Evolutionary conservation across 2,113 vertebrate genomes (phyloP).

Genomic region (Lagopus muta): DNA sequence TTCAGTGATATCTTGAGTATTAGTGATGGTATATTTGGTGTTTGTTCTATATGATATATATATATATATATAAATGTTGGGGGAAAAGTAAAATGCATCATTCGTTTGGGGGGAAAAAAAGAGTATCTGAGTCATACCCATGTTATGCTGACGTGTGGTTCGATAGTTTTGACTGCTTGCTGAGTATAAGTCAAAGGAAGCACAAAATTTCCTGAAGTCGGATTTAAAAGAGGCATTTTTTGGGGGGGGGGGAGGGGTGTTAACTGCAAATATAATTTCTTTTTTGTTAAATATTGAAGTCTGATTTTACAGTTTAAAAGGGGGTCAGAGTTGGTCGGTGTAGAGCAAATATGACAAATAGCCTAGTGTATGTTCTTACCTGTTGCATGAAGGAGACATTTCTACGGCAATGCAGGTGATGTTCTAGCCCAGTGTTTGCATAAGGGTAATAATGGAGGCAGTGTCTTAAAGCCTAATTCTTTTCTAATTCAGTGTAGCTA

Average conservation of each 20-base stretch:
- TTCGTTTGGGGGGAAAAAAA: constrained; percentile 60
- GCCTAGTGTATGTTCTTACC: constrained; percentile 87
- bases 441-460: constrained; percentile 84
- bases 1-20: constrained; percentile 82
- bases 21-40: constrained; percentile 83
- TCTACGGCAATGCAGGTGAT: constrained; percentile 89
- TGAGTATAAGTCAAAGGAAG: constrained; percentile 79
- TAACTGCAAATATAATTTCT: constrained; percentile 48
- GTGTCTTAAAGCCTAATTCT: constrained; percentile 87
- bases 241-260: constrained; percentile 4
- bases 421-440: constrained; percentile 87
- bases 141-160: constrained; percentile 77
- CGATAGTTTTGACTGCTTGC: constrained; percentile 79
- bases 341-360: constrained; percentile 84
- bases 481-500: constrained; percentile 85
- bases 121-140: constrained; percentile 76
- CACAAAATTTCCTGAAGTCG: constrained; percentile 74
- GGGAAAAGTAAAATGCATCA: constrained; percentile 58
- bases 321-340: constrained; percentile 71
- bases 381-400: constrained; percentile 91
- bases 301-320: constrained; percentile 75
- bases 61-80: constrained; percentile 72
- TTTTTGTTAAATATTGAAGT: constrained; percentile 71
- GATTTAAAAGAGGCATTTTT: constrained; percentile 66
- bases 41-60: constrained; percentile 78